Conservation (phyloP, 2,113 vertebrate species). For the Pantherophis guttatus region DNA sequence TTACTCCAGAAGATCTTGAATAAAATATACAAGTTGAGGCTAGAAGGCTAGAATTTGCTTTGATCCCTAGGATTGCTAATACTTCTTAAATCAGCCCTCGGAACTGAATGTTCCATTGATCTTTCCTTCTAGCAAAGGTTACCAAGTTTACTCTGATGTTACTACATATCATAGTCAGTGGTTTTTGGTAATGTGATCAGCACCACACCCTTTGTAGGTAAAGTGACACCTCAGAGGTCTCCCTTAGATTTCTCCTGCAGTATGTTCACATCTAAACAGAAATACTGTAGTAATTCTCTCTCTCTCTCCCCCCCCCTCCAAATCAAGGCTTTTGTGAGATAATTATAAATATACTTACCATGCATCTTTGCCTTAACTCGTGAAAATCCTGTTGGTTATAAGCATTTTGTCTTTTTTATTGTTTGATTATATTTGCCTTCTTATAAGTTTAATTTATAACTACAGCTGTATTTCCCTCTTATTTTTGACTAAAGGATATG, state of each 20-base stretch:
- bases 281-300: neutral
- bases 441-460: neutral
- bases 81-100: neutral
- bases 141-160: neutral
- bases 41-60: neutral
- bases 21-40: neutral
- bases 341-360: neutral
- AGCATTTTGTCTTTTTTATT: neutral
- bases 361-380: neutral
- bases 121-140: neutral
- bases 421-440: neutral
- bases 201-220: neutral
- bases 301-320: too few species aligned
- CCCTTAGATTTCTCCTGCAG: neutral
- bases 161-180: neutral
- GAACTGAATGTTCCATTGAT: neutral
- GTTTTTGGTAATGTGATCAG: neutral
- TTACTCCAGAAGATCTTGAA: neutral
- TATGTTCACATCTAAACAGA: neutral
- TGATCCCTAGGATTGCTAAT: neutral
- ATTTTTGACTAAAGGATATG: neutral
- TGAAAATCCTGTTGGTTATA: neutral
- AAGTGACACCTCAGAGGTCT: neutral
- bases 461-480: neutral
- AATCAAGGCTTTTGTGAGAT: neutral